phyloP scores from a whole-genome alignment of 2,888 invertebrate genomes.

The Archips crataeganus region DNA sequence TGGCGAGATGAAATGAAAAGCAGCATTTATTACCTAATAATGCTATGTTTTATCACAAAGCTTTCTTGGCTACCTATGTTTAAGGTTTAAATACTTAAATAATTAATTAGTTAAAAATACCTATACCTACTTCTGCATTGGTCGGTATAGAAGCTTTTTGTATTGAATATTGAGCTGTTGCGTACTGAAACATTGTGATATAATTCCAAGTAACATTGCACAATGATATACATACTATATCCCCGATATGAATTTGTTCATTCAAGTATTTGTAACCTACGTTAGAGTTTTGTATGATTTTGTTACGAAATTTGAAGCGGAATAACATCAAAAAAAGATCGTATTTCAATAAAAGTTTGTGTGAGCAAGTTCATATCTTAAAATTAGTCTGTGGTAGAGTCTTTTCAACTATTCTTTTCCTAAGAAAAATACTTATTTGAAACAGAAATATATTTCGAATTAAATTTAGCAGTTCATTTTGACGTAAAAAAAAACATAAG shows the following conservation, averaged over 20 bases:
- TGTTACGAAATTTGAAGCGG: background rate
- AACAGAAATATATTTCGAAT: background rate
- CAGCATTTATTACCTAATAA: background rate
- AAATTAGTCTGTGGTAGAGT: background rate
- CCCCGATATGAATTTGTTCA: slow-evolving; percentile 1
- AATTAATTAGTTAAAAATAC: background rate
- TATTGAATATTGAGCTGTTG: slow-evolving; percentile 45
- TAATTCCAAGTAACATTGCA: background rate
- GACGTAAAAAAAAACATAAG: background rate
- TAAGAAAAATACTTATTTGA: background rate
- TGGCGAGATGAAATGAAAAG: background rate
- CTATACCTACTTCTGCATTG: slow-evolving; percentile 47
- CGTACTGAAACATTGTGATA: slow-evolving; percentile 44
- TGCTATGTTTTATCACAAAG: background rate
- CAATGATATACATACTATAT: slow-evolving; percentile 21
- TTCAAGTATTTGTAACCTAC: background rate
- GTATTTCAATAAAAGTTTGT: background rate
- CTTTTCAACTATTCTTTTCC: background rate
- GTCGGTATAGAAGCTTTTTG: slow-evolving; percentile 65
- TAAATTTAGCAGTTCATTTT: background rate
- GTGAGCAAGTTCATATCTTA: background rate
- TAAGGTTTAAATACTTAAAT: too few relatives aligned
- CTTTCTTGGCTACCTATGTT: background rate
- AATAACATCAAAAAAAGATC: too few relatives aligned
- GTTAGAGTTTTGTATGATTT: background rate